These are phyloP conservation scores for Mycetomoellerius zeteki DNA, from an alignment of 1,140 invertebrate species.

Conservation along the genomic window DNA sequence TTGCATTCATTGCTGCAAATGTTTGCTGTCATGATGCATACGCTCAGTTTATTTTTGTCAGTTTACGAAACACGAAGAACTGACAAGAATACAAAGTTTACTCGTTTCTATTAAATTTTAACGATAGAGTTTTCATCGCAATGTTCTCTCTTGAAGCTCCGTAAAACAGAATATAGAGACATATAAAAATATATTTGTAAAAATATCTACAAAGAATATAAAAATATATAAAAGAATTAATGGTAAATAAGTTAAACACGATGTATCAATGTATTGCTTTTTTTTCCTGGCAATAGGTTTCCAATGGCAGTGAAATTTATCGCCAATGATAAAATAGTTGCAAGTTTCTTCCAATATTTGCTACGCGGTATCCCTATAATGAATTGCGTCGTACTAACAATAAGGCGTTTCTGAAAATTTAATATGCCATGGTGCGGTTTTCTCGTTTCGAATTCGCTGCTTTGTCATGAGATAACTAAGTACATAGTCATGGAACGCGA, in stretches of 20 bases:
- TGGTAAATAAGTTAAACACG: not conserved
- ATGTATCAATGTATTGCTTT: not conserved
- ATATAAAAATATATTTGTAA: not conserved
- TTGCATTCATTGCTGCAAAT: not conserved
- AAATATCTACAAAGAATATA: not conserved
- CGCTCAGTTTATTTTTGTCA: not conserved
- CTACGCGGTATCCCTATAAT: not conserved
- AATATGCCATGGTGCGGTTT: slow-evolving; percentile 24
- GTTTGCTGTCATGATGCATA: slow-evolving; percentile 3
- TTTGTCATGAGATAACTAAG: slow-evolving; percentile 46
- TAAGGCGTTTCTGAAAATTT: slow-evolving; percentile 42
- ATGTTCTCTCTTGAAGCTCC: not conserved
- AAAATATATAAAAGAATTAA: not conserved
- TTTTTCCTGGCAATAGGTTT: not conserved
- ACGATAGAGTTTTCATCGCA: not conserved
- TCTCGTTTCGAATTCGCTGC: slow-evolving; percentile 3
- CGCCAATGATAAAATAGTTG: slow-evolving; percentile 4
- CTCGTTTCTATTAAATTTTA: not conserved
- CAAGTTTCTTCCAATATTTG: slow-evolving; percentile 45
- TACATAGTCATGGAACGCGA: not conserved
- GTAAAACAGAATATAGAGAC: not conserved
- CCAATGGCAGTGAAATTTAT: slow-evolving; percentile 10
- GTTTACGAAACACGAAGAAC: not conserved
- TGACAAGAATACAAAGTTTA: not conserved
- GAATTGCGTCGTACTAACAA: not conserved